phyloP scores from a whole-genome alignment of 1,140 invertebrate genomes.

The Parasteatoda tepidariorum region DNA sequence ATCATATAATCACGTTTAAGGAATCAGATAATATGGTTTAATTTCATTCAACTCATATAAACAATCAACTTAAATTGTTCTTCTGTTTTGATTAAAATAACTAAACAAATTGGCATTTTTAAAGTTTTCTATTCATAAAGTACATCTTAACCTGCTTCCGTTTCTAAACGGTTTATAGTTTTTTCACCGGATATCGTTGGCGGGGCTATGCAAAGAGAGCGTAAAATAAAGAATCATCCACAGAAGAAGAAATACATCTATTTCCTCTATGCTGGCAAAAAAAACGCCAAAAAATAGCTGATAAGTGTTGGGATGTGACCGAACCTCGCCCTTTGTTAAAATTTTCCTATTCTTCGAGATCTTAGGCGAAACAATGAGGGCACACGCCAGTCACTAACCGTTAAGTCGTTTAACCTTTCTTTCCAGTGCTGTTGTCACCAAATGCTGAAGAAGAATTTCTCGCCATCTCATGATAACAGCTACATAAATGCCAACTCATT shows the following conservation, averaged over 20 bases:
- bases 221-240: not conserved
- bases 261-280: not conserved
- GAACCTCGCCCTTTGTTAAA: slow-evolving; percentile 4
- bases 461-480: too few relatives aligned
- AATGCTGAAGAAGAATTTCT: not conserved
- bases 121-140: too few relatives aligned
- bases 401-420: not conserved
- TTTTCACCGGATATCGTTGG: not conserved
- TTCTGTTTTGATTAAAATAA: too few relatives aligned
- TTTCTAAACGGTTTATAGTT: not conserved
- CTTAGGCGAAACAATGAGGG: too few relatives aligned
- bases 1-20: too few relatives aligned
- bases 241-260: not conserved
- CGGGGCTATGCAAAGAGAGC: slow-evolving; percentile 9
- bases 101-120: too few relatives aligned
- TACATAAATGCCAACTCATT: too few relatives aligned
- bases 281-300: too few relatives aligned
- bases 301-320: slow-evolving; percentile 1
- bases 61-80: too few relatives aligned
- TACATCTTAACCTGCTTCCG: not conserved
- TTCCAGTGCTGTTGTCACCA: not conserved
- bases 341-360: not conserved
- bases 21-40: too few relatives aligned
- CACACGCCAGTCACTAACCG: slow-evolving; percentile 18
- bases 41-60: too few relatives aligned